Percentiles rank a stretch among this genome's conserved stretches.
Conservation (phyloP, 2,797 vertebrate genomes). For the Scolopax bukidnonensis region DNA sequence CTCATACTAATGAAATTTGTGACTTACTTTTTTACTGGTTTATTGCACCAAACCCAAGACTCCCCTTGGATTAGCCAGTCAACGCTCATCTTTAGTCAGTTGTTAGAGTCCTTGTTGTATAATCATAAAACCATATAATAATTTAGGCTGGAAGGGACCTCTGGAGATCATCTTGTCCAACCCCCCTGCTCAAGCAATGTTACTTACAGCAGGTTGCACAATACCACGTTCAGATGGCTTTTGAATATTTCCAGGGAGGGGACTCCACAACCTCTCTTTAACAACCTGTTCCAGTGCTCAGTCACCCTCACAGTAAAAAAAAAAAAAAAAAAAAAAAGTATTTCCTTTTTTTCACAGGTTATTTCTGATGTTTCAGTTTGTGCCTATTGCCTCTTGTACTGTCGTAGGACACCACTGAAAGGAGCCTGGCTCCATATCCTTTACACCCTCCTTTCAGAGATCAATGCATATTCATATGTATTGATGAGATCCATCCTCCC, state of each 20-base stretch:
- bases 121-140: background rate
- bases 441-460: background rate
- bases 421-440: background rate
- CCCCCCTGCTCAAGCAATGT: background rate
- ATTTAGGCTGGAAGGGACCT: background rate
- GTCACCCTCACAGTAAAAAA: background rate
- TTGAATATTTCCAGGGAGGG: background rate
- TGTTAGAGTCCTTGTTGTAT: background rate
- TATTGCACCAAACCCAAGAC: background rate
- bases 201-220: background rate
- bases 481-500: background rate
- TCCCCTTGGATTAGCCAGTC: background rate
- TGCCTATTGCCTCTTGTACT: background rate
- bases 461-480: background rate
- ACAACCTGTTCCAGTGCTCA: background rate
- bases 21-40: background rate
- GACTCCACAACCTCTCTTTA: background rate
- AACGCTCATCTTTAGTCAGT: background rate
- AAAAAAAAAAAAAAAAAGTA: no score
- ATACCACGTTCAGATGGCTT: background rate
- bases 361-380: background rate
- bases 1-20: background rate
- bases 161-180: background rate
- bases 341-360: background rate
- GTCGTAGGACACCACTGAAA: background rate